Conservation (phyloP, 2,888 invertebrate species). For the Isotomurus palustris region DNA sequence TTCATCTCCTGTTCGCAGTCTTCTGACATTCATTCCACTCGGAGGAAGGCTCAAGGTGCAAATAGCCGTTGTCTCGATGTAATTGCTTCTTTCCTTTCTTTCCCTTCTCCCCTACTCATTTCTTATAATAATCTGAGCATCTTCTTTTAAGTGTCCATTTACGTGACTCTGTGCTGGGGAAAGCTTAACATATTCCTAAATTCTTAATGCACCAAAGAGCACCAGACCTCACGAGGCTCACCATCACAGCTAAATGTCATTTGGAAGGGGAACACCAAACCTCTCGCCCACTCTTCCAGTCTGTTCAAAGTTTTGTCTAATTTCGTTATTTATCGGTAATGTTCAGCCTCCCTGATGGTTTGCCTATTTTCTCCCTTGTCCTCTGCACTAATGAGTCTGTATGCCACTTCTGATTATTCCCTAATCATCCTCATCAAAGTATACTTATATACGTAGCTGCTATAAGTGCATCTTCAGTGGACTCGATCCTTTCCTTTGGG, state of each 20-base stretch:
- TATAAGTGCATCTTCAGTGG: too few species aligned
- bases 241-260: too few species aligned
- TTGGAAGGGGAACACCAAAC: neutral
- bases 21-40: too few species aligned
- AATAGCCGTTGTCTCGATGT: conserved; percentile 36
- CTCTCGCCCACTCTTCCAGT: neutral
- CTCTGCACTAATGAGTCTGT: conserved; percentile 4
- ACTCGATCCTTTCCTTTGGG: too few species aligned
- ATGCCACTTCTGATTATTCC: conserved; percentile 4
- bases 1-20: too few species aligned
- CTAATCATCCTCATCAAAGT: neutral
- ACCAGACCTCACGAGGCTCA: too few species aligned
- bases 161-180: neutral
- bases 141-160: neutral
- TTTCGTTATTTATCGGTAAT: conserved; percentile 11
- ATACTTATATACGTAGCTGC: neutral
- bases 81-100: conserved; percentile 4
- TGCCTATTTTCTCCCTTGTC: neutral
- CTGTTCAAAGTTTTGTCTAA: conserved; percentile 1
- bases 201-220: too few species aligned
- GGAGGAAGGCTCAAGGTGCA: conserved; percentile 42
- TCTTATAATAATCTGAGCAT: neutral
- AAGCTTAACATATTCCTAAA: too few species aligned
- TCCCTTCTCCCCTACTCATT: neutral
- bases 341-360: neutral